Evolutionary conservation across 1,140 invertebrate genomes (phyloP), one percentile per base, ranked within the genome.

Genomic region (Neotoxoptera formosana): DNA sequence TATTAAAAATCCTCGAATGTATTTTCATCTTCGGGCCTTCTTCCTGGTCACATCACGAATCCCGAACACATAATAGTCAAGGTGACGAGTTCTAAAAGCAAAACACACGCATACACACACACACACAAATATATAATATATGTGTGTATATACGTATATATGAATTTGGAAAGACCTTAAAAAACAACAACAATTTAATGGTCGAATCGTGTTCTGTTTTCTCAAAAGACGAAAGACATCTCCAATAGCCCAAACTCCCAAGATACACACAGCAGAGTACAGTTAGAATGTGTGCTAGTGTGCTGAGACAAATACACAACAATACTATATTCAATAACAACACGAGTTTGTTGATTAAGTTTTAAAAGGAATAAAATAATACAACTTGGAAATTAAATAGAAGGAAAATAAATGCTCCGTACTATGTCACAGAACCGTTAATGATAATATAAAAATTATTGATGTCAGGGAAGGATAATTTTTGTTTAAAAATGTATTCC

Each of bases 131-230:
- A 34, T n/a, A 81, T 81, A 41, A 41, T 36, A 86, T 47, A 86
- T 20, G 11, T 30, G 30, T 48, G 53, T 53, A 34, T 34, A 53
- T 89, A 89, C 53, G n/a, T 8, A 88, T 51, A 88, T 53, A 48
- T 53, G 34, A 47, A 47, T 91, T 91, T 34, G 41, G 25, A 48
- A 92, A 51, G n/a, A 83, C 67, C 67, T 83, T 92, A 92, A 92
- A 91, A 76, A 92, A 83, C 60, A 48, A 91, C 56, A 91, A 92
- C 45, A 92, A 83, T 36, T 92, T 92, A 92, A 92, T 92, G 90
- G 90, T 83, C 45, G 9, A 92, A 92, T 51, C 90, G 67, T 92
- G 90, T 92, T 92, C 11, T 48, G 60, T 91, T 91, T 91, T 76
- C 60, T 76, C 47, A 83, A 92, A 90, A 88, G 30, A 51, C 48